Conservation (phyloP, 37 sponge, comb jelly and placozoan species). For the Bolinopsis microptera region DNA sequence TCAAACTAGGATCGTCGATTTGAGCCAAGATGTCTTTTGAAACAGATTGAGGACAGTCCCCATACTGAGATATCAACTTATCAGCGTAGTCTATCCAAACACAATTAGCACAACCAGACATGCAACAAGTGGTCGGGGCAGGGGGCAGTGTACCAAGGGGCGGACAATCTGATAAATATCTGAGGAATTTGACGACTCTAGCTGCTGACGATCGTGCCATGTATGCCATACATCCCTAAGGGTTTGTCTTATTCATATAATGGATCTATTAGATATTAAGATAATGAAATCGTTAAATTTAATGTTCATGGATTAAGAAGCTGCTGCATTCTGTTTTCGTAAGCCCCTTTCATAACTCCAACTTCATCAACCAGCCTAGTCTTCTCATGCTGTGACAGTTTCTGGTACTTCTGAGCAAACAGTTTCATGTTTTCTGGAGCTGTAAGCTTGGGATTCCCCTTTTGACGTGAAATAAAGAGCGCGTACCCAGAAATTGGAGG, state of each 20-base stretch:
- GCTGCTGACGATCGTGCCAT: not conserved
- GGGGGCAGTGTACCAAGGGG: constrained; percentile 65
- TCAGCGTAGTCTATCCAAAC: constrained; percentile 88
- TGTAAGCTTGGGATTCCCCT: not conserved
- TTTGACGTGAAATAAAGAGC: constrained; percentile 25
- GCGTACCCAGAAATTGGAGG: constrained; percentile 21
- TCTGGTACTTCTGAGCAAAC: constrained; percentile 9
- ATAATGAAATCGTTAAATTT: not conserved
- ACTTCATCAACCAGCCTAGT: not conserved
- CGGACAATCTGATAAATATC: not conserved
- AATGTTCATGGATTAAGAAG: not conserved
- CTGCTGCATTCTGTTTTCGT: not conserved
- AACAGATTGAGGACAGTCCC: constrained; percentile 68
- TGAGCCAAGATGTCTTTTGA: constrained; percentile 68
- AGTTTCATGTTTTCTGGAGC: not conserved
- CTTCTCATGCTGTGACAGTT: constrained; percentile 1
- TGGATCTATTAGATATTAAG: not conserved
- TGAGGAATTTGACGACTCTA: not conserved
- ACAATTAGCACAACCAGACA: constrained; percentile 89
- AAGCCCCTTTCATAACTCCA: constrained; percentile 6
- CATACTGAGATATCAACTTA: constrained; percentile 69
- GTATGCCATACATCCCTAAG: constrained; percentile 7
- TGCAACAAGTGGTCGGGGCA: constrained; percentile 82
- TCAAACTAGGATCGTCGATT: constrained; percentile 83
- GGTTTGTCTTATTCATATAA: not conserved